These are phyloP conservation scores for Paramacrobiotus metropolitanus DNA, from an alignment of 1,140 invertebrate genomes.

Conservation along the genomic window DNA sequence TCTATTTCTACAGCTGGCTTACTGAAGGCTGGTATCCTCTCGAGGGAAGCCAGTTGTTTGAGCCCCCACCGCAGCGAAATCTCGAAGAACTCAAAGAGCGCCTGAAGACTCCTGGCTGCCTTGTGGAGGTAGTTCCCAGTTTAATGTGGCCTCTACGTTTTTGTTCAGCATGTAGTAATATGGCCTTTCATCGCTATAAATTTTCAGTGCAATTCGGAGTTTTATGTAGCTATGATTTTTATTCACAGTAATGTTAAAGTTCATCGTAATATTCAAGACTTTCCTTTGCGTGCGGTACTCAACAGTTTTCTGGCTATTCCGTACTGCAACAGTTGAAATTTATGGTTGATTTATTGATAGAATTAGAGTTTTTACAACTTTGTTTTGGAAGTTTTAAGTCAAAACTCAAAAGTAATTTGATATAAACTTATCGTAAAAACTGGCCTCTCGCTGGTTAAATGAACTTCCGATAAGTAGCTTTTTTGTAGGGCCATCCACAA, in stretches of 20 bases:
- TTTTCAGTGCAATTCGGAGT: neutral
- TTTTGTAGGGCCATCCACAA: too few relatives aligned
- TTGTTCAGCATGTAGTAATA: neutral
- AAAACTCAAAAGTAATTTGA: neutral
- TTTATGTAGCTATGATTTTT: neutral
- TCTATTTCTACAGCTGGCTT: neutral
- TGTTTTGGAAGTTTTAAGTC: neutral
- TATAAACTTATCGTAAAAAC: neutral
- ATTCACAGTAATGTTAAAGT: neutral
- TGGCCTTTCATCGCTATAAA: neutral
- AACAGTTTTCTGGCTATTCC: too few relatives aligned
- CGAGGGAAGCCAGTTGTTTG: neutral
- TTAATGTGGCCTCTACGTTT: neutral
- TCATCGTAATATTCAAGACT: neutral
- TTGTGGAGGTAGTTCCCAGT: neutral
- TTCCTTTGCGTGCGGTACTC: neutral
- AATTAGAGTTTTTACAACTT: neutral
- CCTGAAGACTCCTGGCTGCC: neutral
- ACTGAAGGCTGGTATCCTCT: neutral
- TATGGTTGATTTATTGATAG: too few relatives aligned
- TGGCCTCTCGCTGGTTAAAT: neutral
- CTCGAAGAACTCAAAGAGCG: neutral
- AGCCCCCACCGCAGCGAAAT: neutral
- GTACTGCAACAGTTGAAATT: too few relatives aligned
- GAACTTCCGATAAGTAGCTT: too few relatives aligned